A percentile compares a stretch with the other conserved stretches of the same genome.
These are phyloP conservation scores for Marcusenius ussheri DNA, from an alignment of 2,113 vertebrate genomes.

Conservation along the genomic window DNA sequence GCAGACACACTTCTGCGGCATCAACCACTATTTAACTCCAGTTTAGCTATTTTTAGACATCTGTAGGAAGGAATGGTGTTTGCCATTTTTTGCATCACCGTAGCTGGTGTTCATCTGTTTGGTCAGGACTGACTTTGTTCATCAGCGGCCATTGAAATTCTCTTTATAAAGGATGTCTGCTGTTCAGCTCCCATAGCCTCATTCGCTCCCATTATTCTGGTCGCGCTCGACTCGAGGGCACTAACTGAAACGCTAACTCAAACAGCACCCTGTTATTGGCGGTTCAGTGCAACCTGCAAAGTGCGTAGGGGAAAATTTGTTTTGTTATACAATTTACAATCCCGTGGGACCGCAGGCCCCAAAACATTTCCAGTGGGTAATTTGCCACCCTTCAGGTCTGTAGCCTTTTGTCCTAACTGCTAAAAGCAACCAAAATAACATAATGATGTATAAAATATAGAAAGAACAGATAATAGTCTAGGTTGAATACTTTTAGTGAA, in stretches of 20 bases:
- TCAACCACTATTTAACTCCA: background rate
- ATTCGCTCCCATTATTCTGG: background rate
- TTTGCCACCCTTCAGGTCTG: background rate
- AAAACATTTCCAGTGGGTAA: slow-evolving; percentile 6
- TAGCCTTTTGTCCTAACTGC: background rate
- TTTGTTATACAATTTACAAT: background rate
- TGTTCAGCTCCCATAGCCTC: background rate
- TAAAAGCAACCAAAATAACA: background rate
- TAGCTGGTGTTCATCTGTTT: background rate
- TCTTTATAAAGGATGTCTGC: background rate
- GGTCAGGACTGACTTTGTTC: background rate
- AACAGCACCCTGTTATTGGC: background rate
- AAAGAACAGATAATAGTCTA: background rate
- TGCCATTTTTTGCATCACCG: background rate
- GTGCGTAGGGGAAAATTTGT: background rate
- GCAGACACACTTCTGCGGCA: background rate
- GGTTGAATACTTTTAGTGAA: background rate
- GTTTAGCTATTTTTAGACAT: background rate
- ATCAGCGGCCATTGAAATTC: background rate
- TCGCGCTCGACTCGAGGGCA: background rate
- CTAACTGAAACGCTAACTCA: background rate
- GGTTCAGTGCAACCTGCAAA: background rate
- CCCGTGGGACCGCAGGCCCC: background rate
- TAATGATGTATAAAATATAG: background rate
- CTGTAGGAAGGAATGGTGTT: background rate